Conservation (phyloP, 2,888 invertebrate species). For the Acanthoscelides obtectus region DNA sequence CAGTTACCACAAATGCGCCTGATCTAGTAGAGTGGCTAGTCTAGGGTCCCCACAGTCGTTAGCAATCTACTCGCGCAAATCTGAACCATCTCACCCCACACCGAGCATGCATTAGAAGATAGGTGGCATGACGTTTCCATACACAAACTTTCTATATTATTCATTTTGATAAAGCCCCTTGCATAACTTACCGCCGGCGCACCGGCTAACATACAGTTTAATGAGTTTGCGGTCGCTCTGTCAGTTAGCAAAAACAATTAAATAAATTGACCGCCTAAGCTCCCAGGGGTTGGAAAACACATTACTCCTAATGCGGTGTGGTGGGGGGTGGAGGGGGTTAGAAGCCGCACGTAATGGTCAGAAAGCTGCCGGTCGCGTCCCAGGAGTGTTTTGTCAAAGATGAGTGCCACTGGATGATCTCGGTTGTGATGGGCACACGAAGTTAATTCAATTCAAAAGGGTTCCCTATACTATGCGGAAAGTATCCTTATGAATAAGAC, state of each 20-base stretch:
- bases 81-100: neutral
- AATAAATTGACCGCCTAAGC: constrained; percentile 33
- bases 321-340: no score
- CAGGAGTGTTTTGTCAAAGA: neutral
- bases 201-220: constrained; percentile 33
- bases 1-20: no score
- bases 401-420: no score
- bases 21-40: no score
- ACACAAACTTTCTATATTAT: constrained; percentile 17
- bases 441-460: no score
- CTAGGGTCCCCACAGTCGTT: neutral
- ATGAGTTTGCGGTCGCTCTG: constrained; percentile 33
- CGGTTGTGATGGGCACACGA: no score
- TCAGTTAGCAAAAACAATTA: constrained; percentile 35
- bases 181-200: constrained; percentile 25
- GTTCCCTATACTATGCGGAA: no score
- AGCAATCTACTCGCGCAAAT: neutral
- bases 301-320: constrained; percentile 29
- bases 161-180: constrained; percentile 25
- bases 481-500: no score
- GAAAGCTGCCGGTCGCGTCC: neutral
- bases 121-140: constrained; percentile 2
- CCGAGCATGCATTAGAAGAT: constrained; percentile 8
- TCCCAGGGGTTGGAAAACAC: constrained; percentile 32
- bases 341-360: neutral